Conservation (phyloP, 2,888 invertebrate species). For the Cheilosia vernalis region DNA sequence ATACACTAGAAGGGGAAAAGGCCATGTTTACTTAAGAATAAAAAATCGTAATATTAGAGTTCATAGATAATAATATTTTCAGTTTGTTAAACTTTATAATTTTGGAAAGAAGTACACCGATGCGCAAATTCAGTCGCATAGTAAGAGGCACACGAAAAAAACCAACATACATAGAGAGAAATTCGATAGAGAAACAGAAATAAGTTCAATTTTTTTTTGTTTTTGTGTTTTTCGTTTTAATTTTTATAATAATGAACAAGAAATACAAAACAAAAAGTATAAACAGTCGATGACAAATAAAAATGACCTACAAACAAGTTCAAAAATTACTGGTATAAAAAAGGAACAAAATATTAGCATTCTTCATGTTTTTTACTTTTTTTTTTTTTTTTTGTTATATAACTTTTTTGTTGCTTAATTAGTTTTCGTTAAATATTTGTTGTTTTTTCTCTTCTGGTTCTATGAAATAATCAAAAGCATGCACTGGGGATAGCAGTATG, state of each 20-base stretch:
- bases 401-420: conserved; percentile 21
- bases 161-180: conserved; percentile 28
- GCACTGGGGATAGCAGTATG: conserved; percentile 68
- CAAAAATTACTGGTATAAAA: conserved; percentile 49
- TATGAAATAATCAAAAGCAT: conserved; percentile 63
- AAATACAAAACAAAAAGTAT: conserved; percentile 51
- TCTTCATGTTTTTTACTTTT: conserved; percentile 26
- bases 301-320: conserved; percentile 30
- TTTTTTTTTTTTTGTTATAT: conserved; percentile 15
- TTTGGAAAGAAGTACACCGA: conserved; percentile 59
- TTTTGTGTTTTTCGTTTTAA: not conserved
- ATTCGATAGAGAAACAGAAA: conserved; percentile 42
- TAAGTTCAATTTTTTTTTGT: conserved; percentile 21
- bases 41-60: conserved; percentile 37
- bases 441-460: conserved; percentile 9
- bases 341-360: conserved; percentile 72
- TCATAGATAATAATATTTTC: conserved; percentile 35
- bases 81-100: conserved; percentile 18
- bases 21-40: conserved; percentile 66
- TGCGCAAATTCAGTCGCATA: conserved; percentile 50
- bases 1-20: conserved; percentile 57
- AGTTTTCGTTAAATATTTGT: conserved; percentile 20
- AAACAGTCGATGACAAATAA: conserved; percentile 26
- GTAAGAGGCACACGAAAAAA: conserved; percentile 64
- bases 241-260: conserved; percentile 37